phyloP scores from a whole-genome alignment of 2,113 vertebrate species.

The Barnardius zonarius region DNA sequence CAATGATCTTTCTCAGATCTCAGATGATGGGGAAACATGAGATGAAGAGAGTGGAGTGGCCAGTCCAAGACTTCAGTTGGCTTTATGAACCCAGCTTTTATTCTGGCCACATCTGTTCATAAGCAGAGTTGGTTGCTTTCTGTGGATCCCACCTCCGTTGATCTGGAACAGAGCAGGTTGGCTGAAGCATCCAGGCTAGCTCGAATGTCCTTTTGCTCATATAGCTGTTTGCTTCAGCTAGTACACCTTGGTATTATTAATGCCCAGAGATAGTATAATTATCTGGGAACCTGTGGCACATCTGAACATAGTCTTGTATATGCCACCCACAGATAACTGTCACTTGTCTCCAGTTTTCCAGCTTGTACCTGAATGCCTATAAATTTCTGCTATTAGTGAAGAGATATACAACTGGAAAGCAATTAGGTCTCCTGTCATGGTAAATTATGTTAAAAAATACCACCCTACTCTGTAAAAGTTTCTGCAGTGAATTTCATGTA shows the following conservation, averaged over 20 bases:
- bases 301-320: background rate
- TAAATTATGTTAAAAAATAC: background rate
- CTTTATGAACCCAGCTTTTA: background rate
- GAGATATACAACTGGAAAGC: background rate
- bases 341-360: background rate
- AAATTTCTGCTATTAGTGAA: background rate
- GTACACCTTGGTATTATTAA: background rate
- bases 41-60: background rate
- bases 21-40: background rate
- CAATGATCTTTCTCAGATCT: background rate
- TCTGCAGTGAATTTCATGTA: background rate
- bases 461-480: background rate
- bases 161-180: background rate
- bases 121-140: background rate
- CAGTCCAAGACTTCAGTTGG: background rate
- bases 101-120: background rate
- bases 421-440: background rate
- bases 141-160: background rate
- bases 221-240: accelerated
- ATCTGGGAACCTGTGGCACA: background rate
- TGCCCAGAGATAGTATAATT: background rate
- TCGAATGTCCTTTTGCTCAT: background rate
- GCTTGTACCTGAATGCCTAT: background rate
- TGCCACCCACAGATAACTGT: background rate
- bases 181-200: background rate